phyloP scores from a whole-genome alignment of 2,113 vertebrate species.

The Stomatorhinus ivindoensis region DNA sequence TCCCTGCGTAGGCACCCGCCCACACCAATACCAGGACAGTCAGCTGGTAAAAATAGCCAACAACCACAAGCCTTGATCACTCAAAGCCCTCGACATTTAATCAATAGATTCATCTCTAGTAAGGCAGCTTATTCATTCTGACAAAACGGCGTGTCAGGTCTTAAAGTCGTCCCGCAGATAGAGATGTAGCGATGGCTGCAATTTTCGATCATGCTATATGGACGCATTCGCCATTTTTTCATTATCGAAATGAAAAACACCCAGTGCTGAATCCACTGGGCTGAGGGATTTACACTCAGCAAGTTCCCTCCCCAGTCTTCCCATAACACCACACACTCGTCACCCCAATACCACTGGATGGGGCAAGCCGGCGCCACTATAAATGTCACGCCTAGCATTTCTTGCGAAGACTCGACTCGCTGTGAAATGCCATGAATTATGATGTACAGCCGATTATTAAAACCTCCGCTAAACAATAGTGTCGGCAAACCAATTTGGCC shows the following conservation, averaged over 20 bases:
- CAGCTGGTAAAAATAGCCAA: background rate
- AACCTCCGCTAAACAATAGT: conserved; percentile 13
- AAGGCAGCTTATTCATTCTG: background rate
- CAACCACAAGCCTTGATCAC: background rate
- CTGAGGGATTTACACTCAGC: background rate
- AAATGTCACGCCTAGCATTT: background rate
- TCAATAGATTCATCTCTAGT: background rate
- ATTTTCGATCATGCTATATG: background rate
- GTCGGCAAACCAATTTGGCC: background rate
- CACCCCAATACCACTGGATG: background rate
- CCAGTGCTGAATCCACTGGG: background rate
- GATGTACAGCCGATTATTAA: conserved; percentile 14
- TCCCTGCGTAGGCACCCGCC: background rate
- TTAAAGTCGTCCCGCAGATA: background rate
- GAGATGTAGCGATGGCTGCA: background rate
- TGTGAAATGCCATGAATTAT: conserved; percentile 8
- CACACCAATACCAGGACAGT: background rate
- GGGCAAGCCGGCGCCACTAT: background rate
- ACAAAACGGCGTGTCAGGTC: background rate
- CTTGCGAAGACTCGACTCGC: background rate
- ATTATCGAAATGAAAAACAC: background rate
- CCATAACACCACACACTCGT: background rate
- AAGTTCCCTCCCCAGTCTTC: background rate
- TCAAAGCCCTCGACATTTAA: background rate
- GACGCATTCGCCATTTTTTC: background rate